phyloP scores from a whole-genome alignment of 2,888 invertebrate genomes.

The Synanthedon andrenaeformis region DNA sequence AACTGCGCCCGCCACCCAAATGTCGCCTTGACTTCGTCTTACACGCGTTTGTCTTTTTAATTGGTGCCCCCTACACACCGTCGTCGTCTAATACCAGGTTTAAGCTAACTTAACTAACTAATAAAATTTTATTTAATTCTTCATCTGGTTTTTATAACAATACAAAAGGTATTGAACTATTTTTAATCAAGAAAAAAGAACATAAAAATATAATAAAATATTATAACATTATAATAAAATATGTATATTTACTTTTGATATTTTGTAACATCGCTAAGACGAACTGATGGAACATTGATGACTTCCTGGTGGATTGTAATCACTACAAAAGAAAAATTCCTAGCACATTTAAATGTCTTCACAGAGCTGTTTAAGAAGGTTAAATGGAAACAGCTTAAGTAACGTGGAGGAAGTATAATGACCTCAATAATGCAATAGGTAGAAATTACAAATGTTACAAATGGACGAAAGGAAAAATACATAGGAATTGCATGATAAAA shows the following conservation, averaged over 20 bases:
- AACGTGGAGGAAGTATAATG: neutral
- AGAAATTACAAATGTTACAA: too few relatives aligned
- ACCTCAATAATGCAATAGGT: neutral
- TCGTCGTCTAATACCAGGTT: slow-evolving; percentile 18
- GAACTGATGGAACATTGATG: too few relatives aligned
- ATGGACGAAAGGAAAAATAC: too few relatives aligned
- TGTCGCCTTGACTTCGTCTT: slow-evolving; percentile 55
- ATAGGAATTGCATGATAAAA: too few relatives aligned
- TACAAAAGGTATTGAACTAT: too few relatives aligned
- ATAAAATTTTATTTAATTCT: neutral
- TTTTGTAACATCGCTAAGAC: too few relatives aligned
- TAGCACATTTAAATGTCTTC: neutral
- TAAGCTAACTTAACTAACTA: neutral
- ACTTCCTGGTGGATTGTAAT: too few relatives aligned
- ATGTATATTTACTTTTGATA: too few relatives aligned
- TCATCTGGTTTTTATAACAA: too few relatives aligned
- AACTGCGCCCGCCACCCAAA: slow-evolving; percentile 35
- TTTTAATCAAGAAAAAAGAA: too few relatives aligned
- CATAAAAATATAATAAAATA: too few relatives aligned
- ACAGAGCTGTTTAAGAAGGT: neutral
- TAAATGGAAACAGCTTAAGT: neutral
- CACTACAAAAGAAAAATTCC: neutral
- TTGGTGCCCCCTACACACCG: slow-evolving; percentile 36
- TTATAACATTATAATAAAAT: too few relatives aligned
- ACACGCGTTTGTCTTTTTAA: slow-evolving; percentile 66